Percentiles rank a stretch among this genome's conserved stretches.
Evolutionary conservation across 2,113 vertebrate genomes (phyloP).

Genomic region (Bothrops jararaca): DNA sequence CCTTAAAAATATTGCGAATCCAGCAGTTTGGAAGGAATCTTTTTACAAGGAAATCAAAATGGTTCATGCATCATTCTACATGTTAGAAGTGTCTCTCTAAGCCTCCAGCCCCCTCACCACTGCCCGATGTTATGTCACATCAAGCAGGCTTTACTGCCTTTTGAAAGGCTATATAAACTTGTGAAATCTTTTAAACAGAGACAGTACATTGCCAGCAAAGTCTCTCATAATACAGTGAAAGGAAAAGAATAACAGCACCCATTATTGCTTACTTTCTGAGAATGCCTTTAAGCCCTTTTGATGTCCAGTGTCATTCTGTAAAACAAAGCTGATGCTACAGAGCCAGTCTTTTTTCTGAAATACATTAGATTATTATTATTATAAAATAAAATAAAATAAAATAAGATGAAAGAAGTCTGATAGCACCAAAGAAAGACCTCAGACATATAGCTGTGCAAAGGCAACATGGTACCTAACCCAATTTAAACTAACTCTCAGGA

Average conservation of each 20-base stretch:
- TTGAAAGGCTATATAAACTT: neutral
- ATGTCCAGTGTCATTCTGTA: neutral
- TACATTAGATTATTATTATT: too few species aligned
- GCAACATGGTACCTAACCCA: neutral
- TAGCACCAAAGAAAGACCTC: neutral
- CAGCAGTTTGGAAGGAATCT: neutral
- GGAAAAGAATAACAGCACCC: neutral
- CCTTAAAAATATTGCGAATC: constrained; percentile 6
- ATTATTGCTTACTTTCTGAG: neutral
- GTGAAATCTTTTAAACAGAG: neutral
- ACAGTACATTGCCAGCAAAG: neutral
- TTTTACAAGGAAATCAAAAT: constrained; percentile 1
- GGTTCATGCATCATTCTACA: neutral
- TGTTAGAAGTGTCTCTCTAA: neutral
- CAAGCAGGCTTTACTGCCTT: neutral
- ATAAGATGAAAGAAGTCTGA: neutral
- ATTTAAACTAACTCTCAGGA: neutral
- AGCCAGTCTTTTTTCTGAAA: neutral
- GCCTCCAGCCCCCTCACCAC: neutral
- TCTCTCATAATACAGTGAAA: neutral
- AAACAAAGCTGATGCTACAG: neutral
- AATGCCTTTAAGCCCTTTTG: neutral
- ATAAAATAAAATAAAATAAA: neutral
- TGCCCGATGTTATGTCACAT: neutral
- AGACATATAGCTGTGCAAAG: neutral